phyloP scores from a whole-genome alignment of 2,113 vertebrate genomes.

The Caretta caretta region DNA sequence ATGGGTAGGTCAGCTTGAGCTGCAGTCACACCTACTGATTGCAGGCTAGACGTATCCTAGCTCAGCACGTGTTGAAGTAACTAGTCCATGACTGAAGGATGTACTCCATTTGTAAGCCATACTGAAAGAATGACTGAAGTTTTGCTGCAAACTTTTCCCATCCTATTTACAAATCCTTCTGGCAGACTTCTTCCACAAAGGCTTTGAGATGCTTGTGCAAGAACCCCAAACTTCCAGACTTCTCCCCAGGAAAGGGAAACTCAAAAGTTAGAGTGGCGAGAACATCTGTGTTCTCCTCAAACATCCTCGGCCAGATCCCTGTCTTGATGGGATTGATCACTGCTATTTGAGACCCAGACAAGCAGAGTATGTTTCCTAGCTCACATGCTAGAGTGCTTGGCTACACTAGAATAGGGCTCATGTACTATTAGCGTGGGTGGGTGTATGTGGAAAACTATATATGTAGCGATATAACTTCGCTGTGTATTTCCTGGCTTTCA shows the following conservation, averaged over 20 bases:
- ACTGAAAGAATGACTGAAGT: neutral
- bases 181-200: neutral
- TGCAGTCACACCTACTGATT: neutral
- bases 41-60: neutral
- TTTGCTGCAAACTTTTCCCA: neutral
- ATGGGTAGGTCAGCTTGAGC: neutral
- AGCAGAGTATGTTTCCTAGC: neutral
- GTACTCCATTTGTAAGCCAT: neutral
- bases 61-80: neutral
- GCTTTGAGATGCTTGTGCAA: neutral
- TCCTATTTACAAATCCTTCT: neutral
- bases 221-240: neutral
- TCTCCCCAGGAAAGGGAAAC: neutral
- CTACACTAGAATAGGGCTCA: neutral
- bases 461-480: neutral
- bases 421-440: neutral
- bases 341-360: neutral
- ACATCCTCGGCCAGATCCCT: neutral
- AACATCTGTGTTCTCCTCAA: neutral
- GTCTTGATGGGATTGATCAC: neutral
- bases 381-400: neutral
- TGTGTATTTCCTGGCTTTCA: neutral
- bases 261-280: neutral
- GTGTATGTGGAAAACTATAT: neutral
- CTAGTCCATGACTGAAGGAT: neutral